Evolutionary conservation across 2,888 invertebrate genomes (phyloP), one percentile per base, ranked within the genome.

Genomic region (Agonopterix alstromeriana): DNA sequence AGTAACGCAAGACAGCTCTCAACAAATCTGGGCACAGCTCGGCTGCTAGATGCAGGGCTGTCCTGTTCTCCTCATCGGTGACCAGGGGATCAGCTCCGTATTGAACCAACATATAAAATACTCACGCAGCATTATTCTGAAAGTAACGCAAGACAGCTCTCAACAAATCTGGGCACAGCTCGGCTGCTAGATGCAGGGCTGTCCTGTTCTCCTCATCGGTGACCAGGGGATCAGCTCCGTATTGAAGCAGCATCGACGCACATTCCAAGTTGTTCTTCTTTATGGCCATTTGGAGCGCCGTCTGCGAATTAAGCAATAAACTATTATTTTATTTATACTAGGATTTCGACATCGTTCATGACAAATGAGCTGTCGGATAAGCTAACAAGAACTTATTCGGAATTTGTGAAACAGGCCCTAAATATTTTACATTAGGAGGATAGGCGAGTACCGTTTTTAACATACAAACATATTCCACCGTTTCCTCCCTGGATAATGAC

Each of bases 271-370:
- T 60, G 9, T 77, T 63, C 48, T 77, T 58, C 10, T 57, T 57
- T 0, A 90, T 60, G 0, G 90, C 74, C 59, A 91, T 65, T 49
- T 83, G 86, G 0, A 91, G 63, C 0, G 90, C 77, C 0, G 90
- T 86, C 90, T 90, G 77, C 1, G 67, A 53, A 47, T 1, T 8
- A 27, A 27, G 5, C 27, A 27, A 45, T 48, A 36, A 4, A 17
- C 36, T 3, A 35, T 35, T 35, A 38, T 17, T 17, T 17, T 17
- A 14, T 14, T 14, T 14, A 14, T 14, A 14, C 2, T 14, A 14
- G 14, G 14, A 14, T 14, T 14, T 14, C 14, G 14, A 14, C 14
- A n/a, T n/a, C n/a, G n/a, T n/a, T n/a, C 2, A 1, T 14, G 14
- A 14, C 2, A 14, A 14, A 14, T 14, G 14, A 2, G 14, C 14